A percentile compares a stretch with the other conserved stretches of the same genome.
Conservation (phyloP, 2,797 vertebrate genomes). For the Heterohyrax brucei region DNA sequence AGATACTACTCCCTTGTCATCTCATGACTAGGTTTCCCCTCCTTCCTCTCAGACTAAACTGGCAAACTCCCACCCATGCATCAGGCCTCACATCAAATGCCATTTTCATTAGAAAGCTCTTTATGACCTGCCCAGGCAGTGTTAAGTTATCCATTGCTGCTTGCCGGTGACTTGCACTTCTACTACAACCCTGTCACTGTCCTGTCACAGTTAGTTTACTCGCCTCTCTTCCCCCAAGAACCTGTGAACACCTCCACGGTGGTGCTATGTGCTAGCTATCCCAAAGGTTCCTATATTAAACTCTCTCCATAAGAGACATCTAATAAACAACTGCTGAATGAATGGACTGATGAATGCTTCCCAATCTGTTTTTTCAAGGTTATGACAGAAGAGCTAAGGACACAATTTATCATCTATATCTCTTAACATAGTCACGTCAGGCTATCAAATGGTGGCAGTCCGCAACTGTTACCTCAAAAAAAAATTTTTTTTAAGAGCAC, state of each 20-base stretch:
- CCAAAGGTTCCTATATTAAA: not conserved
- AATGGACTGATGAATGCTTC: not conserved
- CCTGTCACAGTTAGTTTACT: not conserved
- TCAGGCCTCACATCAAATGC: not conserved
- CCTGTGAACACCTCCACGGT: not conserved
- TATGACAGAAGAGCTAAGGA: constrained; percentile 20
- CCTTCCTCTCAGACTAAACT: not conserved
- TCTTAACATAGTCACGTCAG: not conserved
- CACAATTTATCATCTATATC: not conserved
- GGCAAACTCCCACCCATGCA: not conserved
- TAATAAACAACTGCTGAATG: not conserved
- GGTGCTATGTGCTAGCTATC: not conserved
- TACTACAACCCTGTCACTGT: not conserved
- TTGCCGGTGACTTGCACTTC: not conserved
- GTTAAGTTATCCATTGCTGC: not conserved
- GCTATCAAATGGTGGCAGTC: not conserved
- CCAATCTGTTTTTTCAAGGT: constrained; percentile 22
- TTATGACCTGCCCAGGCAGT: not conserved
- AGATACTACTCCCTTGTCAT: not conserved
- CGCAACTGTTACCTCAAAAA: not conserved
- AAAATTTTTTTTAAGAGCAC: not conserved
- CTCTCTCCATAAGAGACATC: not conserved
- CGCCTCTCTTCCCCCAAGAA: not conserved
- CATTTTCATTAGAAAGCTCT: not conserved
- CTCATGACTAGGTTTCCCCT: not conserved